Evolutionary conservation across 1,140 invertebrate genomes (phyloP).

Genomic region (Zophobas atratus): DNA sequence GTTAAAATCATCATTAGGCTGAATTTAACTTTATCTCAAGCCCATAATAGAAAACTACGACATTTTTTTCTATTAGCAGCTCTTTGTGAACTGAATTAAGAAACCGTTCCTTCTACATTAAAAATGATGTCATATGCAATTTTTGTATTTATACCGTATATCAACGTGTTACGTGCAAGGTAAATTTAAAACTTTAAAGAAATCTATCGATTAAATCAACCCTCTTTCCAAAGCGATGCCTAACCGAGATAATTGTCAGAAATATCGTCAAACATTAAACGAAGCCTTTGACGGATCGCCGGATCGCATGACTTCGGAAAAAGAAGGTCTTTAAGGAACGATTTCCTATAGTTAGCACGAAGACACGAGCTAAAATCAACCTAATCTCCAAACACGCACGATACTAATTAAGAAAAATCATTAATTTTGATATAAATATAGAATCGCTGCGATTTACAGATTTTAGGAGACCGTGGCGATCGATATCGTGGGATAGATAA

Average conservation of each 20-base stretch:
- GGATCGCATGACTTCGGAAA: slow-evolving; percentile 54
- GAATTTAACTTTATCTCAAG: too few species aligned
- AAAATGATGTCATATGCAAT: too few species aligned
- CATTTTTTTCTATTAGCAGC: too few species aligned
- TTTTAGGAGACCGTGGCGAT: slow-evolving; percentile 33
- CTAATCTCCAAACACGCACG: slow-evolving; percentile 58
- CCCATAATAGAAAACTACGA: too few species aligned
- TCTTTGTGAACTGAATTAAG: too few species aligned
- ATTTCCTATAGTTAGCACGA: slow-evolving; percentile 60
- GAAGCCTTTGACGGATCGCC: slow-evolving; percentile 55
- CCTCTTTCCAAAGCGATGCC: slow-evolving; percentile 34
- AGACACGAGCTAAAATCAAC: slow-evolving; percentile 57
- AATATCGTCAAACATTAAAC: slow-evolving; percentile 57
- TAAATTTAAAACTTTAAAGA: background rate
- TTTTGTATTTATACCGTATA: too few species aligned
- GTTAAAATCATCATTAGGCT: too few species aligned
- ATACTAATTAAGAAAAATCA: slow-evolving; percentile 65
- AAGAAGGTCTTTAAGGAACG: slow-evolving; percentile 60
- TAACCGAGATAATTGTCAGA: slow-evolving; percentile 54
- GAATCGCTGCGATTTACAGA: slow-evolving; percentile 54
- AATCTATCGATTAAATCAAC: slow-evolving; percentile 5
- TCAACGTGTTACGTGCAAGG: too few species aligned
- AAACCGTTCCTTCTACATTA: too few species aligned
- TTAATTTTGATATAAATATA: slow-evolving; percentile 62
- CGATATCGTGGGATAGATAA: background rate